These are phyloP conservation scores for Zapornia atra DNA, from an alignment of 2,113 vertebrate genomes.

Conservation along the genomic window DNA sequence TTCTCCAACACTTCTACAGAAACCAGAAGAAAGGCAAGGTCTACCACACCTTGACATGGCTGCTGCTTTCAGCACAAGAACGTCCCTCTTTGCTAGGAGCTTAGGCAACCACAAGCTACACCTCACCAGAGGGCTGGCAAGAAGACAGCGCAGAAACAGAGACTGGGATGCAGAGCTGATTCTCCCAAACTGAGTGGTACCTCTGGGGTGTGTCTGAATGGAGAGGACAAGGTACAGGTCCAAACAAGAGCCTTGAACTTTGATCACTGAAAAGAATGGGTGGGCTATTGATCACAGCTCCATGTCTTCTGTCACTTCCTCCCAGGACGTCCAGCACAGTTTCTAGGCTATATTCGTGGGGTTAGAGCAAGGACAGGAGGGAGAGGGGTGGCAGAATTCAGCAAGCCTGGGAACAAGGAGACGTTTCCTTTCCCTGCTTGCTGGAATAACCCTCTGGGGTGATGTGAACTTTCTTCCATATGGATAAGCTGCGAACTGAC, in stretches of 20 bases:
- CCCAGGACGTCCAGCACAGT: not conserved
- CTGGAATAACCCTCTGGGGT: not conserved
- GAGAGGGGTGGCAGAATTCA: not conserved
- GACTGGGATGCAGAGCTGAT: not conserved
- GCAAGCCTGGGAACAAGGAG: not conserved
- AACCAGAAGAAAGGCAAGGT: not conserved
- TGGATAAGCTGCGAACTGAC: not conserved
- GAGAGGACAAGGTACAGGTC: accelerated
- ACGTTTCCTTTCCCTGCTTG: not conserved
- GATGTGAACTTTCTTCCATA: not conserved
- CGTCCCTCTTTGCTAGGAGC: accelerated
- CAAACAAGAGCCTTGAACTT: not conserved
- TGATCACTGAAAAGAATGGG: not conserved
- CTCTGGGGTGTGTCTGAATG: not conserved
- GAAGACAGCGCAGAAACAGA: not conserved
- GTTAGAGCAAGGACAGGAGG: not conserved
- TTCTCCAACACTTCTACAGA: not conserved
- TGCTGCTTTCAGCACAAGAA: not conserved
- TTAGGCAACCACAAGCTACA: accelerated
- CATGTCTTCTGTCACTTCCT: not conserved
- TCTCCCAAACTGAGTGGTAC: accelerated
- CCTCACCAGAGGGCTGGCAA: not conserved
- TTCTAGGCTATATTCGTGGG: not conserved
- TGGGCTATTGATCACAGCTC: not conserved
- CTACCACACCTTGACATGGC: accelerated